Evolutionary conservation across 1,140 invertebrate genomes (phyloP).

Genomic region (Thalassaphorura encarpata): DNA sequence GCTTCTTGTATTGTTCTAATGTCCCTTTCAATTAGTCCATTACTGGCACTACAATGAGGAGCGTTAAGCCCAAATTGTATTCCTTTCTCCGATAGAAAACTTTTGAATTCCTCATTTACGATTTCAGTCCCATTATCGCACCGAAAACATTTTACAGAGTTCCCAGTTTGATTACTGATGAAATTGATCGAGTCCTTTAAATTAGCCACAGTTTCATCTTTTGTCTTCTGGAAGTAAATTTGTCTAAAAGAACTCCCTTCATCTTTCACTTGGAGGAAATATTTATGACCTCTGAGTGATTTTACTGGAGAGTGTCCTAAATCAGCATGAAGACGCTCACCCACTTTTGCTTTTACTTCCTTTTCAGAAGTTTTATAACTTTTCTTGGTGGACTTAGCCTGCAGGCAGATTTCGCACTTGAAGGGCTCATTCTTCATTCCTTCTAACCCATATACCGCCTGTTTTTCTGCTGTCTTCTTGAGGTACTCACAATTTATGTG

Average conservation of each 20-base stretch:
- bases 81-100: constrained; percentile 7
- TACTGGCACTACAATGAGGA: neutral
- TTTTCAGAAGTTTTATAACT: neutral
- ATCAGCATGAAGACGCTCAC: neutral
- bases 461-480: neutral
- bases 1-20: constrained; percentile 7
- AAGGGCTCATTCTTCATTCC: neutral
- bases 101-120: neutral
- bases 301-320: neutral
- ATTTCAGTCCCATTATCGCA: constrained; percentile 14
- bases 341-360: neutral
- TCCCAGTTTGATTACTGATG: constrained; percentile 11
- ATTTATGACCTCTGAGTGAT: neutral
- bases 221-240: neutral
- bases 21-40: constrained; percentile 18
- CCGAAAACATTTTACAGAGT: constrained; percentile 7
- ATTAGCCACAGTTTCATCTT: neutral
- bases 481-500: constrained; percentile 2
- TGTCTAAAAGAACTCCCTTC: neutral
- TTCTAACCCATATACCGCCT: neutral
- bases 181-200: neutral
- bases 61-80: constrained; percentile 3
- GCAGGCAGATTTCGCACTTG: neutral
- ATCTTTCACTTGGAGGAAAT: constrained; percentile 5
- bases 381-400: neutral